Base-by-base conservation (phyloP, 2,888 invertebrate species). In the Drosophila helvetica region DNA sequence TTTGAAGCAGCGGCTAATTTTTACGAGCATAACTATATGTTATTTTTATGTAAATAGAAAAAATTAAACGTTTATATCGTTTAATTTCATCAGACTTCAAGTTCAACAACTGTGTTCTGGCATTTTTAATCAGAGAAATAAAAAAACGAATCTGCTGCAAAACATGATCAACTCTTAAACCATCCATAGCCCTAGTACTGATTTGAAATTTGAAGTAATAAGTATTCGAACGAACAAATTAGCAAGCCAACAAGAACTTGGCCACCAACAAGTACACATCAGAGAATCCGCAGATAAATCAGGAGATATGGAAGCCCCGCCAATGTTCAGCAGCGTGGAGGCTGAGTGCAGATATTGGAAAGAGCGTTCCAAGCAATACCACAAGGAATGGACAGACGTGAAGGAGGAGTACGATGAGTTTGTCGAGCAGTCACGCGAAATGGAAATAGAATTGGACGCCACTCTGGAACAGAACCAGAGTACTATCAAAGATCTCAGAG, bases 351-450 rank as follows among this genome's bases (percentile, higher is more conserved):
- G 92, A 79, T 95, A 95, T 91, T 96, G 96, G 96, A 96, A 94
- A 90, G 94, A 94, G 89, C 93, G 94, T 89, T 95, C 95, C 19
- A 93, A 94, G 89, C 93, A 94, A 87, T 94, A 94, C 86, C 94
- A 94, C 89, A 94, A 95, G 92, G 95, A 95, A 91, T 95, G 95
- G 92, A 96, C 96, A 90, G 96, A 96, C 90, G 94, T 96, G 46
- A 96, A 96, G 91, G 96, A 96, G 91, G 98, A 99, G 91, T 94
- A 97, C 86, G 98, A 98, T 90, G 99, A 99, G 91, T 99, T 96
- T 91, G 97, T 97, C 89, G 96, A 96, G 88, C 97, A 96, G 92
- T 98, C 98, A 55, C 95, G 96, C 83, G 96, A 98, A 91, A 93
- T 99, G 81, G 99, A 99, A 93, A 96, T 96, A 81, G 99, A 99